phyloP scores from a whole-genome alignment of 1,140 invertebrate species.

The Drosophila sturtevanti region DNA sequence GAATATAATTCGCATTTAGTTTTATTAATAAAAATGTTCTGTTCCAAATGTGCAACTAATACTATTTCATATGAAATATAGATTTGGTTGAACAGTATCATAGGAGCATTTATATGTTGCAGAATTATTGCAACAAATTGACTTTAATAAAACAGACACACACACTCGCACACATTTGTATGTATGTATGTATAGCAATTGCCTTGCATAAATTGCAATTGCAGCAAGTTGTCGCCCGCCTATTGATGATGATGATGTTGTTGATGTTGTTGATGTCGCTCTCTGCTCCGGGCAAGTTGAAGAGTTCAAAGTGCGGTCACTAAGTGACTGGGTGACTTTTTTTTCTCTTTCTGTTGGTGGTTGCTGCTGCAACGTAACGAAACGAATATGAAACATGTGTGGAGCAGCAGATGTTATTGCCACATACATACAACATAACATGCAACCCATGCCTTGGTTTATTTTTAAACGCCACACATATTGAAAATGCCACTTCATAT shows the following conservation, averaged over 20 bases:
- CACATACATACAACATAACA: conserved; percentile 20
- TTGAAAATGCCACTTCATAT: conserved; percentile 55
- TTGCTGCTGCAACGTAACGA: conserved; percentile 8
- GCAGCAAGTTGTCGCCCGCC: conserved; percentile 1
- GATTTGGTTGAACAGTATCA: neutral
- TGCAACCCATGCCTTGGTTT: conserved; percentile 49
- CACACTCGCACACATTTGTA: neutral
- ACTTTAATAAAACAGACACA: conserved; percentile 31
- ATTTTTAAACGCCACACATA: conserved; percentile 49
- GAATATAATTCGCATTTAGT: no score
- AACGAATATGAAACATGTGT: conserved; percentile 52
- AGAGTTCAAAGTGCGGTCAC: conserved; percentile 69
- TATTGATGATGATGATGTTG: neutral
- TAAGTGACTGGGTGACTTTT: conserved; percentile 70
- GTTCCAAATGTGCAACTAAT: neutral
- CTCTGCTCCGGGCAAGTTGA: neutral
- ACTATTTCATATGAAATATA: neutral
- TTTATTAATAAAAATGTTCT: no score
- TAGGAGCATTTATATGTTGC: conserved; percentile 22
- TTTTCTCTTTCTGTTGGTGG: neutral
- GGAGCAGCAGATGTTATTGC: conserved; percentile 49
- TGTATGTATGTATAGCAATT: neutral
- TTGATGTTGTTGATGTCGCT: neutral
- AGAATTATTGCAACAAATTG: conserved; percentile 57
- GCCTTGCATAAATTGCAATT: conserved; percentile 18